These are phyloP conservation scores for Ichneumoninae sp. DNA, from an alignment of 2,888 invertebrate genomes.

Conservation along the genomic window DNA sequence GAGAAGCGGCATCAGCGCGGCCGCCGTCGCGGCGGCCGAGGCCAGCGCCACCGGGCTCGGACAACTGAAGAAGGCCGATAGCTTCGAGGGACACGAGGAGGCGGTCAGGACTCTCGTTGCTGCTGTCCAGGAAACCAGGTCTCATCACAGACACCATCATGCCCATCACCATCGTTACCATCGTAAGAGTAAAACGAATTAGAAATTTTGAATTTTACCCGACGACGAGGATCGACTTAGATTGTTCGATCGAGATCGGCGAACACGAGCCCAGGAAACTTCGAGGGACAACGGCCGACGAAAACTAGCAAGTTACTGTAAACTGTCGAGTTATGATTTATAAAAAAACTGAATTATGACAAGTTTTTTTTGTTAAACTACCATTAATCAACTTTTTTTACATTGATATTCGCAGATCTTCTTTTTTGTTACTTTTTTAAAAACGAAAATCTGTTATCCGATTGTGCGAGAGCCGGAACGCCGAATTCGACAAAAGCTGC, in stretches of 20 bases:
- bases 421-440: not conserved
- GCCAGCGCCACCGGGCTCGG: slow-evolving; percentile 74
- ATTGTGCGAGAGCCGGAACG: not conserved
- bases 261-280: not conserved
- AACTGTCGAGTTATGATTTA: not conserved
- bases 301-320: not conserved
- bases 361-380: slow-evolving; percentile 35
- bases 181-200: slow-evolving; percentile 83
- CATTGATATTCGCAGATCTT: not conserved
- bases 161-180: slow-evolving; percentile 79
- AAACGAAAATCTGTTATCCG: not conserved
- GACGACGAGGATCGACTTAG: not conserved
- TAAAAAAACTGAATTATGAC: not conserved
- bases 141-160: slow-evolving; percentile 84
- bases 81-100: slow-evolving; percentile 90
- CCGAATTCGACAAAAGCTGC: slow-evolving; percentile 44
- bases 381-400: slow-evolving; percentile 27
- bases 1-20: slow-evolving; percentile 71
- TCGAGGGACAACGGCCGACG: not conserved
- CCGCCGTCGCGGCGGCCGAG: slow-evolving; percentile 69
- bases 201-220: slow-evolving; percentile 45
- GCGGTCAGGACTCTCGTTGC: slow-evolving; percentile 89
- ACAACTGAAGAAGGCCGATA: slow-evolving; percentile 87
- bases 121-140: slow-evolving; percentile 88
- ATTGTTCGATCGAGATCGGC: not conserved